Base-by-base conservation (phyloP, 2,888 invertebrate genomes). In the Temnothorax rugatulus region DNA sequence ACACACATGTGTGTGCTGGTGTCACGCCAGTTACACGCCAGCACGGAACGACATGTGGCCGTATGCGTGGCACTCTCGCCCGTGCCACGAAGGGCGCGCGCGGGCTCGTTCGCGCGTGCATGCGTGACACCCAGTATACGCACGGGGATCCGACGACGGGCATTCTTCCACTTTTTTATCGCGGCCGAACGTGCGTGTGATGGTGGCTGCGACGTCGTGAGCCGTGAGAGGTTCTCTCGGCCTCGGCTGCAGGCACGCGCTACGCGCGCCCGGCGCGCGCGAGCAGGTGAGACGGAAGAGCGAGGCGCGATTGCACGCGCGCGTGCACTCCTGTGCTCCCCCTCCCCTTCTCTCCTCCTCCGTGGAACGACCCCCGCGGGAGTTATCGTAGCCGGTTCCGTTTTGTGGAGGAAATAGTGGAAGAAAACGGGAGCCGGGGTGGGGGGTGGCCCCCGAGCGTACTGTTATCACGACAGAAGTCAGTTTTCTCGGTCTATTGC, bases 161-260 rank as follows among this genome's bases (percentile, higher is more conserved):
- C 87, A 86, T 90, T 90, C 89, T 89, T 89, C 79, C 86, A 84
- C 84, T 91, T 92, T 90, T 54, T 91, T 91, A 91, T 90, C 89
- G 85, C 38, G 81, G 81, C 83, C 54, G 50, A 63, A 52, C 79
- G 85, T 69, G 75, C 54, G 83, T 61, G 82, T 29, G 59, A 52
- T n/a, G 83, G 77, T 68, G 66, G 86, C 71, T 81, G 85, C 73
- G 66, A 66, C 57, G 38, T 82, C 64, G 29, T 82, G 34, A 34
- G 47, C 47, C 4, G 44, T 13, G 44, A 11, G 44, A 11, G 4
- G 44, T 15, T 4, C 47, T 15, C 4, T 15, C 47, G 86, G 82
- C 89, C 89, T 87, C 86, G 84, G 87, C 76, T 84, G 73, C 86
- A 74, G 92, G 91, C 93, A 93, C 92, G 93, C 92, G 92, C 87